Conservation (phyloP, 2,113 vertebrate species). For the Acrocephalus arundinaceus region DNA sequence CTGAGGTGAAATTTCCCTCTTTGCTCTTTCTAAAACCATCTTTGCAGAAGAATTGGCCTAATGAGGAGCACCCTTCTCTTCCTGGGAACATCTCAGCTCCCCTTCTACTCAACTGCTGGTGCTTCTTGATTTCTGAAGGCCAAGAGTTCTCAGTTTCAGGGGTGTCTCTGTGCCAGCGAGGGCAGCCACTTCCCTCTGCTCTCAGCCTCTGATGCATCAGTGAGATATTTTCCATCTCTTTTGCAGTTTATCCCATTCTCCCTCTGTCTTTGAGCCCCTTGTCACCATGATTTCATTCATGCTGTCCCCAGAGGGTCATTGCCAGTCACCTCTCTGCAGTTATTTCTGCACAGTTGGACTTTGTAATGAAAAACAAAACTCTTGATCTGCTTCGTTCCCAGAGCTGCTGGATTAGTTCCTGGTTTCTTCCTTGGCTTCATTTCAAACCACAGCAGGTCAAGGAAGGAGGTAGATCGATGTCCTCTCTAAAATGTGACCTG, state of each 20-base stretch:
- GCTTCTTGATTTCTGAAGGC: neutral
- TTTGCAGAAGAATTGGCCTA: neutral
- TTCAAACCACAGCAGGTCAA: neutral
- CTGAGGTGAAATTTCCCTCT: neutral
- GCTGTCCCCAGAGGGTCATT: neutral
- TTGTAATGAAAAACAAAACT: conserved; percentile 55
- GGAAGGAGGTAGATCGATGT: neutral
- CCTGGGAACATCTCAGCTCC: neutral
- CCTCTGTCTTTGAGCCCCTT: neutral
- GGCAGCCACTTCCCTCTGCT: neutral
- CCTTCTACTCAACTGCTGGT: fast-evolving
- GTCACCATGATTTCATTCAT: neutral
- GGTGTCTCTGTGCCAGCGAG: neutral
- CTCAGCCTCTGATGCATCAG: neutral
- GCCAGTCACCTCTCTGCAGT: conserved; percentile 21
- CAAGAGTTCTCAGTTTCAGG: neutral
- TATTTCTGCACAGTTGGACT: conserved; percentile 56
- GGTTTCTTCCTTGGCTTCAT: conserved; percentile 40
- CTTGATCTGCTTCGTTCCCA: conserved; percentile 51
- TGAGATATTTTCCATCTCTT: neutral
- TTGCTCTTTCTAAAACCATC: neutral
- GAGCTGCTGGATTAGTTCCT: conserved; percentile 50
- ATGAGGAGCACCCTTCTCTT: neutral
- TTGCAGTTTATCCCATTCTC: neutral
- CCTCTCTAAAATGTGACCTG: neutral